Conservation (phyloP, 2,113 vertebrate genomes). For the Oncorhynchus kisutch region DNA sequence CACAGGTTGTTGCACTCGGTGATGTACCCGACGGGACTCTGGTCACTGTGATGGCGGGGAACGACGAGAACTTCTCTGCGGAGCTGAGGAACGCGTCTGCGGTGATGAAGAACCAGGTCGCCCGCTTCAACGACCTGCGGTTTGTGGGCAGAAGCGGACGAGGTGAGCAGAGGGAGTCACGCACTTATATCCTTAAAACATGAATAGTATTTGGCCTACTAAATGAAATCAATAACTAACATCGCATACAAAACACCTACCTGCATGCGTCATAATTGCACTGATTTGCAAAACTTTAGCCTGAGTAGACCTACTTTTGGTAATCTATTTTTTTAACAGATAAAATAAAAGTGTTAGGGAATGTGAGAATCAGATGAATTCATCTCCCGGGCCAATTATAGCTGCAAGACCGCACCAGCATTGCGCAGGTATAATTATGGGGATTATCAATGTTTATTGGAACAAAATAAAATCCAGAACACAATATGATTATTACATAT, state of each 20-base stretch:
- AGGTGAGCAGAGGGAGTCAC: constrained; percentile 74
- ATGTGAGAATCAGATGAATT: constrained; percentile 10
- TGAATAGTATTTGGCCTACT: background rate
- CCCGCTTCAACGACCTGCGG: constrained; percentile 97
- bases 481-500: background rate
- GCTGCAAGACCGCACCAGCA: constrained; percentile 6
- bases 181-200: background rate
- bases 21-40: constrained; percentile 97
- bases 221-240: background rate
- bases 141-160: constrained; percentile 97
- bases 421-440: constrained; percentile 4
- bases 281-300: constrained; percentile 10
- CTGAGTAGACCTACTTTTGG: no score
- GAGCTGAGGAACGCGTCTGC: constrained; percentile 97
- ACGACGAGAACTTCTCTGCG: constrained; percentile 98
- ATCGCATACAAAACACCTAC: constrained; percentile 40
- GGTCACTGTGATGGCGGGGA: constrained; percentile 99
- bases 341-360: constrained; percentile 26
- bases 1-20: constrained; percentile 94
- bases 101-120: constrained; percentile 99
- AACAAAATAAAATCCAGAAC: background rate
- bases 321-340: no score
- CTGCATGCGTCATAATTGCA: constrained; percentile 37
- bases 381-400: constrained; percentile 24
- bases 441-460: constrained; percentile 9